phyloP scores from a whole-genome alignment of 2,113 vertebrate genomes.

The Guaruba guarouba region DNA sequence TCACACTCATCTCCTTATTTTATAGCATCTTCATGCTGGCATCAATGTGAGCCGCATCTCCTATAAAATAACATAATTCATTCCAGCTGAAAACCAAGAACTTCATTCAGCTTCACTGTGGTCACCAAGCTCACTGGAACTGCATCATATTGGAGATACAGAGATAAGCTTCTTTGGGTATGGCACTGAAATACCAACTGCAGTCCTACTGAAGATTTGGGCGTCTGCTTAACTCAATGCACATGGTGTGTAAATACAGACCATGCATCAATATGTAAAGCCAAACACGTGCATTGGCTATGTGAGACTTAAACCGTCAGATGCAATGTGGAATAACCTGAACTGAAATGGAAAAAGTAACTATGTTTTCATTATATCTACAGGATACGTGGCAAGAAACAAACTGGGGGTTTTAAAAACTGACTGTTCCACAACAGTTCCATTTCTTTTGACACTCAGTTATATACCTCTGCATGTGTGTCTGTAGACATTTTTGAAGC shows the following conservation, averaged over 20 bases:
- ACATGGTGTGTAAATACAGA: not conserved
- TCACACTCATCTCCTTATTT: not conserved
- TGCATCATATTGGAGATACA: not conserved
- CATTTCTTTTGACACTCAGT: not conserved
- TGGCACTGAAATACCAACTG: not conserved
- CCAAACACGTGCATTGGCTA: not conserved
- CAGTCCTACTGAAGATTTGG: not conserved
- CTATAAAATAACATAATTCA: fast-evolving
- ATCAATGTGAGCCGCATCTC: fast-evolving
- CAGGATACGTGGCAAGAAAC: not conserved
- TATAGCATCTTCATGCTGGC: not conserved
- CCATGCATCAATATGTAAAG: fast-evolving
- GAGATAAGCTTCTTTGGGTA: not conserved
- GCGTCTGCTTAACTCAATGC: not conserved
- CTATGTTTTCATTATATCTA: not conserved
- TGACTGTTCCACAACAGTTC: not conserved
- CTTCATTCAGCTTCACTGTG: not conserved
- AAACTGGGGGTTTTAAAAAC: not conserved
- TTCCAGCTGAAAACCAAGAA: not conserved
- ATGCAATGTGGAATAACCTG: not conserved
- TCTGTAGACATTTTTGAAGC: not conserved
- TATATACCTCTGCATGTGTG: not conserved
- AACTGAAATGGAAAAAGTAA: not conserved
- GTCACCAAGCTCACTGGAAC: not conserved
- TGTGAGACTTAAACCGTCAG: not conserved